Evolutionary conservation across 37 sponge, comb jelly and placozoan genomes (phyloP), one percentile per base, ranked within the genome.

Genomic region (Aplysina aerophoba): DNA sequence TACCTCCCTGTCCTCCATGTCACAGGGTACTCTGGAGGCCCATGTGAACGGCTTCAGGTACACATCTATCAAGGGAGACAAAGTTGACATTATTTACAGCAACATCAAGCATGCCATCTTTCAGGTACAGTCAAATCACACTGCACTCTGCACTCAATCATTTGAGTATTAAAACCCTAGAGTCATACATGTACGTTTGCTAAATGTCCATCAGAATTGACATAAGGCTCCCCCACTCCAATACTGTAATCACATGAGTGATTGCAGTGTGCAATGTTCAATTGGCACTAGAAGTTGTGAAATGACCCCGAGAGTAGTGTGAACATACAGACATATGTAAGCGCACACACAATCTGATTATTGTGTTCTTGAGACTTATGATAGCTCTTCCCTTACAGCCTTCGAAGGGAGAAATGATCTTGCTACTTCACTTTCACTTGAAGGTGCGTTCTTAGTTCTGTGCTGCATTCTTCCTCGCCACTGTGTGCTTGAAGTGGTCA

Each of bases 71-170:
- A 92, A 89, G 59, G 97, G 97, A 80, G 92, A 90, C 67, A 88
- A 88, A 38, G 90, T 97, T 21, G 99, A 99, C 85, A 92, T 99
- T 53, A 84, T 99, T 36, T 99, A 95, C 80, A 86, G 59, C 65
- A 99, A 97, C 78, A 88, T 99, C 58, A 96, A 95, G 80, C 92
- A 93, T 59, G 99, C 97, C 84, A 95, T 97, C 90, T 98, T 96
- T 87, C 98, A 97, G 88, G 90, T 93, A 28, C 34, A 54, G 50
- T 34, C 41, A 0, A 60, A 28, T 11, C 50, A 44, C 50, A 44
- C 50, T n/a, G n/a, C n/a, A n/a, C n/a, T n/a, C n/a, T n/a, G n/a
- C n/a, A n/a, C n/a, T n/a, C n/a, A n/a, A n/a, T n/a, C n/a, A n/a
- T n/a, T n/a, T n/a, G n/a, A n/a, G n/a, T n/a, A n/a, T n/a, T n/a